Evolutionary conservation across 2,797 vertebrate species (phyloP).

Genomic region (Crenichthys baileyi): DNA sequence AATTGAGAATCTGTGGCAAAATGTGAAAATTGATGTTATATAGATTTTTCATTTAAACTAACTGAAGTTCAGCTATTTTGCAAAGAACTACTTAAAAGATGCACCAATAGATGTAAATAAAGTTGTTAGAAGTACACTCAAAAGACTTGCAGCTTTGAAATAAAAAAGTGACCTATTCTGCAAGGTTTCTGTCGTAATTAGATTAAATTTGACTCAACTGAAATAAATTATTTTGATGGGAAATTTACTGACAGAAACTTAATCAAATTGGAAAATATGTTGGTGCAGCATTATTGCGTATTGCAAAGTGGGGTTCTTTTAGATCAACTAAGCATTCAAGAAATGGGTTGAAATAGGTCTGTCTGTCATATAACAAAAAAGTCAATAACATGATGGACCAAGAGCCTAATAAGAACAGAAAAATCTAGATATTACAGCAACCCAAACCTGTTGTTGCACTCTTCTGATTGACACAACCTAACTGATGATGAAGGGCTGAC

Average conservation of each 20-base stretch:
- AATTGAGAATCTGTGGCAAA: background rate
- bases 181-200: background rate
- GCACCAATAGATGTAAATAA: background rate
- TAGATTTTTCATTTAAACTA: background rate
- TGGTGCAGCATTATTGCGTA: background rate
- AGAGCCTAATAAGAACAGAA: background rate
- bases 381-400: background rate
- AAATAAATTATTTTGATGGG: background rate
- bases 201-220: background rate
- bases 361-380: background rate
- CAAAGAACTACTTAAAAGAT: background rate
- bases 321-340: background rate
- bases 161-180: background rate
- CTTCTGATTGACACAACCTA: background rate
- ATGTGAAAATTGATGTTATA: background rate
- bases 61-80: background rate
- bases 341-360: background rate
- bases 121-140: background rate
- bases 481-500: constrained; percentile 14
- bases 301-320: background rate
- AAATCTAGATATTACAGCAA: background rate
- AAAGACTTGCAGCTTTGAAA: background rate
- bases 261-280: too few species aligned
- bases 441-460: background rate
- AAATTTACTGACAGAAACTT: background rate